Evolutionary conservation across 1,140 invertebrate species (phyloP).

Genomic region (Meteorus sp.): DNA sequence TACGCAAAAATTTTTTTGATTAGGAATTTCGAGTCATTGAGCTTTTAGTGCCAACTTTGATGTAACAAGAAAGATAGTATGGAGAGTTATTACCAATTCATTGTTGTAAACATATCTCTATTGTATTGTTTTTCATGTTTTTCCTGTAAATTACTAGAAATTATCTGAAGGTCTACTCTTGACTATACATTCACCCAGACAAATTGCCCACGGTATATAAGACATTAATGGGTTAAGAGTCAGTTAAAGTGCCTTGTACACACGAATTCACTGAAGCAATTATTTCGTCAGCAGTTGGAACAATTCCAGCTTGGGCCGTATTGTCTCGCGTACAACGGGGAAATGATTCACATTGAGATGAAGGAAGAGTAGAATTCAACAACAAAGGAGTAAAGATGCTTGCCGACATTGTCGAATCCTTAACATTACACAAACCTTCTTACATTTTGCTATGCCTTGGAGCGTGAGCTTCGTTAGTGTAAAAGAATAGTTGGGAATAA

Average conservation of each 20-base stretch:
- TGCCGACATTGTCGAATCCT: neutral
- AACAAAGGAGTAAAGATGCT: neutral
- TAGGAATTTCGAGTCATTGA: too few species aligned
- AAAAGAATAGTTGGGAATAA: neutral
- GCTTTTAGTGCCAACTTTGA: too few species aligned
- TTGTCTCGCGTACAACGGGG: neutral
- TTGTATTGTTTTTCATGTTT: too few species aligned
- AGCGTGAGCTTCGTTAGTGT: neutral
- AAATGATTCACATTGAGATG: neutral
- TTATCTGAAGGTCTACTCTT: too few species aligned
- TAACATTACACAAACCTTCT: neutral
- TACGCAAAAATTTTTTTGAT: too few species aligned
- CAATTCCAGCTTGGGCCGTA: conserved; percentile 15
- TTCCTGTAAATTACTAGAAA: too few species aligned
- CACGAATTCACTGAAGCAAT: conserved; percentile 11
- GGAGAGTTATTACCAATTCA: too few species aligned
- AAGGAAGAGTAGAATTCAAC: too few species aligned
- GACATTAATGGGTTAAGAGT: conserved; percentile 3
- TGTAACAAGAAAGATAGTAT: too few species aligned
- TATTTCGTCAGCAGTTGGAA: conserved; percentile 21
- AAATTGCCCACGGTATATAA: conserved; percentile 6
- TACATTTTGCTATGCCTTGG: neutral
- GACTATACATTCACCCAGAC: neutral
- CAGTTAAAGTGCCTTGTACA: conserved; percentile 21
- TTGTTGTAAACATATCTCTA: too few species aligned